Evolutionary conservation across 92 coral and sea anemone species (phyloP).

Genomic region (Desmophyllum pertusum): DNA sequence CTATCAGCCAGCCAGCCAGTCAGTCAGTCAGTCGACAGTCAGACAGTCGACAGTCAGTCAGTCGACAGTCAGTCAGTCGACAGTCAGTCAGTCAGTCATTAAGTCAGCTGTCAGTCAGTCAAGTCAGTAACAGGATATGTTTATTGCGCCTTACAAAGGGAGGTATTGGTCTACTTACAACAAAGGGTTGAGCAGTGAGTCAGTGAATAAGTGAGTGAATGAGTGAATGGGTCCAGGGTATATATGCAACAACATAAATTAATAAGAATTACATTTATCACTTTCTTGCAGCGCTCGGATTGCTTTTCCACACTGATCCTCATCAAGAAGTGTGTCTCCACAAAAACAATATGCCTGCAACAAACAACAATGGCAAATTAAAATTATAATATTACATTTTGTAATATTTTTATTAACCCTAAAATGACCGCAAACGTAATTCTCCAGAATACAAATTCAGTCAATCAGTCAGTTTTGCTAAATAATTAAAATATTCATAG

Average conservation of each 20-base stretch:
- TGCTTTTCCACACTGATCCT: constrained; percentile 94
- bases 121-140: neutral
- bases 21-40: neutral
- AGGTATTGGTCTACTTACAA: too few relatives aligned
- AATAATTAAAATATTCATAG: too few relatives aligned
- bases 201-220: too few relatives aligned
- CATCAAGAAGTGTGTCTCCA: constrained; percentile 92
- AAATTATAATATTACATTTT: too few relatives aligned
- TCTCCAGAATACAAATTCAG: too few relatives aligned
- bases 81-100: neutral
- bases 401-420: too few relatives aligned
- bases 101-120: neutral
- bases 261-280: constrained; percentile 78
- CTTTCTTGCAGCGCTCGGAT: constrained; percentile 91
- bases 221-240: too few relatives aligned
- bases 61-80: neutral
- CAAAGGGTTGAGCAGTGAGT: too few relatives aligned
- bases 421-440: too few relatives aligned
- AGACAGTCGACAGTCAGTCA: neutral
- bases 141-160: too few relatives aligned
- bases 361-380: neutral
- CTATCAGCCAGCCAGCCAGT: neutral
- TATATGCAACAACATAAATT: too few relatives aligned
- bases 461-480: neutral
- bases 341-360: constrained; percentile 87